These are phyloP conservation scores for Sphaeridia pumilis DNA, from an alignment of 2,888 invertebrate genomes.

Conservation along the genomic window DNA sequence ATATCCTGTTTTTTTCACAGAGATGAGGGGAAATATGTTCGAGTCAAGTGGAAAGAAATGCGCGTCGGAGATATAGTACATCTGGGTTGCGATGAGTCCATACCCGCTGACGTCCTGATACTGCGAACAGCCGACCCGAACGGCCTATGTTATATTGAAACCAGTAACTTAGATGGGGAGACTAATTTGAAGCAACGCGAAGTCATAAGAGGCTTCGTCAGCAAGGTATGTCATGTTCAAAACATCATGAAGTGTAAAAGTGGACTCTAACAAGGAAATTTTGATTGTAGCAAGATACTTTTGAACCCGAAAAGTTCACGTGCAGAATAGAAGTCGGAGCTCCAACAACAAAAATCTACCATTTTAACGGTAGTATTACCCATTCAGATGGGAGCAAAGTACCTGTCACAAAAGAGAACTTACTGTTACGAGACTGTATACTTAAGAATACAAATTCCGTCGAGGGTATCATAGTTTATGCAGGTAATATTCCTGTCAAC, in stretches of 20 bases:
- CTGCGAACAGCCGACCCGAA: slow-evolving; percentile 75
- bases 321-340: slow-evolving; percentile 82
- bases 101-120: slow-evolving; percentile 89
- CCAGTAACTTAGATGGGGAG: slow-evolving; percentile 92
- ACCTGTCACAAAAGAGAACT: slow-evolving; percentile 75
- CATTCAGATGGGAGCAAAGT: slow-evolving; percentile 67
- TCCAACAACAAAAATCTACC: slow-evolving; percentile 90
- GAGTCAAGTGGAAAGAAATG: slow-evolving; percentile 78
- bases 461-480: slow-evolving; percentile 94
- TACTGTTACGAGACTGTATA: slow-evolving; percentile 82
- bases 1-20: slow-evolving; percentile 44
- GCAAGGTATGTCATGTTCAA: slow-evolving; percentile 47
- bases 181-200: slow-evolving; percentile 87
- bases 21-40: slow-evolving; percentile 67
- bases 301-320: slow-evolving; percentile 66
- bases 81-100: slow-evolving; percentile 88
- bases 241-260: too few relatives aligned
- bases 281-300: slow-evolving; percentile 52
- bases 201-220: slow-evolving; percentile 62
- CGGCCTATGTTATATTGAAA: slow-evolving; percentile 87
- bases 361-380: slow-evolving; percentile 79
- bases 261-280: neutral
- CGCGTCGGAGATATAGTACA: slow-evolving; percentile 89
- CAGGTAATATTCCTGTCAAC: slow-evolving; percentile 45
- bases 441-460: slow-evolving; percentile 93